Conservation (phyloP, 2,113 vertebrate genomes). For the Nothocercus julius region DNA sequence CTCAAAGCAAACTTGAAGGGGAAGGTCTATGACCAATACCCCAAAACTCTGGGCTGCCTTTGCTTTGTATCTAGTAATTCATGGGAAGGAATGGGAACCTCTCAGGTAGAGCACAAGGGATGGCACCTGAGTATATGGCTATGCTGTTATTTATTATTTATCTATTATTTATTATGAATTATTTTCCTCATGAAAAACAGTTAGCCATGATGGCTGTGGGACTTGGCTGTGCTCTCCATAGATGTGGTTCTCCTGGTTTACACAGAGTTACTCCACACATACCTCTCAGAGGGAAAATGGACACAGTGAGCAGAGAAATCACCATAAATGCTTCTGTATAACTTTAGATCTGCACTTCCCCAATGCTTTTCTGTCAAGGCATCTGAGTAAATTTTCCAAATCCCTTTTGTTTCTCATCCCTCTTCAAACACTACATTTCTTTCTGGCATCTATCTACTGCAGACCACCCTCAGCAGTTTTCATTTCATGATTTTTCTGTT, state of each 20-base stretch:
- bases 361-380: not conserved
- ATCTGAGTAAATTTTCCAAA: not conserved
- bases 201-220: rapidly evolving
- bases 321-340: not conserved
- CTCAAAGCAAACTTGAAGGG: not conserved
- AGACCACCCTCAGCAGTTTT: not conserved
- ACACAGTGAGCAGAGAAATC: not conserved
- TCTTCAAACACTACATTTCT: not conserved
- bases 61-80: not conserved
- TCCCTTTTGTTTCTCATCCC: not conserved
- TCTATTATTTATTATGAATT: not conserved
- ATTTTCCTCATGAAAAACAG: not conserved
- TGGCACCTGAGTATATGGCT: not conserved
- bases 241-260: not conserved
- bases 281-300: not conserved
- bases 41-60: not conserved
- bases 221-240: not conserved
- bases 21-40: not conserved
- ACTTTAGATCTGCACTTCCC: not conserved
- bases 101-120: not conserved
- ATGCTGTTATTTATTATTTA: not conserved
- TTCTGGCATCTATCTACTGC: not conserved
- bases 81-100: rapidly evolving
- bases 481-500: not conserved
- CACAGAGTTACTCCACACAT: not conserved